A percentile compares a stretch with the other conserved stretches of the same genome.
These are phyloP conservation scores for Teleopsis dalmanni DNA, from an alignment of 1,140 invertebrate genomes.

Conservation along the genomic window DNA sequence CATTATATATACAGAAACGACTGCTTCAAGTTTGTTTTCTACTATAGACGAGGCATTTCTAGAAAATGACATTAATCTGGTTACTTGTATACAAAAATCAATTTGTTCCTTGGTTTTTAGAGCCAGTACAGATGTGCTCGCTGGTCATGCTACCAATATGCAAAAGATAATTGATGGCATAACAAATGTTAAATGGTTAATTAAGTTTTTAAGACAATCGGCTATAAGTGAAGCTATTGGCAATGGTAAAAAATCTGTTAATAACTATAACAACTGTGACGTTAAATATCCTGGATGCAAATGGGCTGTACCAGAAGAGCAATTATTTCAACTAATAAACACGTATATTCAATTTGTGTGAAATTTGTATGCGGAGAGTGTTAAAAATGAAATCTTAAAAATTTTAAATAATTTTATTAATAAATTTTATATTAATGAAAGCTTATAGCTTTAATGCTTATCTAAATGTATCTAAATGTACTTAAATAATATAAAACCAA, in stretches of 20 bases:
- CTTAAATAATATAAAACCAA: no score
- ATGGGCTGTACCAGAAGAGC: slow-evolving; percentile 24
- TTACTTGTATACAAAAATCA: slow-evolving; percentile 26
- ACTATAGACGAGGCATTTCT: slow-evolving; percentile 25
- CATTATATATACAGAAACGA: slow-evolving; percentile 17
- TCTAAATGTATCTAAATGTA: no score
- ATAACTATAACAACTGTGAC: slow-evolving; percentile 8
- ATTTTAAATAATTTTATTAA: no score
- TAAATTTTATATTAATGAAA: no score
- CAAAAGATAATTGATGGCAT: slow-evolving; percentile 25
- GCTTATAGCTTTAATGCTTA: no score
- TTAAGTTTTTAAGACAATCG: slow-evolving; percentile 22
- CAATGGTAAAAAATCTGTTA: slow-evolving; percentile 16
- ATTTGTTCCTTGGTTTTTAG: slow-evolving; percentile 21
- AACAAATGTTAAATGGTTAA: slow-evolving; percentile 18
- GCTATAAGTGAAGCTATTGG: slow-evolving; percentile 21
- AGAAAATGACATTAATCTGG: slow-evolving; percentile 27
- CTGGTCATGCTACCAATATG: slow-evolving; percentile 15
- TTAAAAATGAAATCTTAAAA: no score
- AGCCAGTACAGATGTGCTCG: slow-evolving; percentile 7
- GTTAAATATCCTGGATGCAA: slow-evolving; percentile 25
- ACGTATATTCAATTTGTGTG: not conserved
- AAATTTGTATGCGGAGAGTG: no score
- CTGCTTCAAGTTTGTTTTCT: slow-evolving; percentile 17
- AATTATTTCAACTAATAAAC: slow-evolving; percentile 11